Conservation (phyloP, 1,140 invertebrate genomes). For the Melanaphis sacchari region DNA sequence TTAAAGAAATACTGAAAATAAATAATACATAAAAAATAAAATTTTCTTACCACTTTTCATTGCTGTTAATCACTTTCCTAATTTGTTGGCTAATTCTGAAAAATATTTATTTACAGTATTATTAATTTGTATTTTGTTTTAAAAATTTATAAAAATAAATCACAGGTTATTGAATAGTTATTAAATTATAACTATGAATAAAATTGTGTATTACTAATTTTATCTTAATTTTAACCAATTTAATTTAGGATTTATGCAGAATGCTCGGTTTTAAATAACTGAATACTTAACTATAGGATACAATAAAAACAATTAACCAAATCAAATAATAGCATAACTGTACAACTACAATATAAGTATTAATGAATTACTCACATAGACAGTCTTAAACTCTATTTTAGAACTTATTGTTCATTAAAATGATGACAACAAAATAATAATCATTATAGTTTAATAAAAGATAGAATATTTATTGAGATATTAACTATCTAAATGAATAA, state of each 20-base stretch:
- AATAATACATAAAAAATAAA: not conserved
- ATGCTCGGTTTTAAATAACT: no score
- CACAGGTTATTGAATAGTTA: no score
- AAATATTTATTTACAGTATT: not conserved
- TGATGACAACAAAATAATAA: not conserved
- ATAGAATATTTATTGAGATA: not conserved
- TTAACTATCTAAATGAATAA: not conserved
- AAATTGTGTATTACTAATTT: not conserved
- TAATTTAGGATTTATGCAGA: no score
- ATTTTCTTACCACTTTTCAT: conserved; percentile 47
- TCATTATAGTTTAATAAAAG: not conserved
- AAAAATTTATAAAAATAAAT: not conserved
- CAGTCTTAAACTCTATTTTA: not conserved
- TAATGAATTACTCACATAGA: not conserved
- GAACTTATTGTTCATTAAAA: not conserved
- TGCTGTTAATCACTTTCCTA: not conserved
- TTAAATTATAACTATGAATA: not conserved
- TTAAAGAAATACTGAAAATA: not conserved
- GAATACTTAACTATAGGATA: not conserved
- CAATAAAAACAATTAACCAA: not conserved
- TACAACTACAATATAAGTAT: not conserved
- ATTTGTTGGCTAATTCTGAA: conserved; percentile 4
- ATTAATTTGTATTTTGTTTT: not conserved
- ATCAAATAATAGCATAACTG: not conserved
- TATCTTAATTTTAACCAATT: not conserved